phyloP scores from a whole-genome alignment of 2,888 invertebrate genomes.

The Alviniconcha strummeri region DNA sequence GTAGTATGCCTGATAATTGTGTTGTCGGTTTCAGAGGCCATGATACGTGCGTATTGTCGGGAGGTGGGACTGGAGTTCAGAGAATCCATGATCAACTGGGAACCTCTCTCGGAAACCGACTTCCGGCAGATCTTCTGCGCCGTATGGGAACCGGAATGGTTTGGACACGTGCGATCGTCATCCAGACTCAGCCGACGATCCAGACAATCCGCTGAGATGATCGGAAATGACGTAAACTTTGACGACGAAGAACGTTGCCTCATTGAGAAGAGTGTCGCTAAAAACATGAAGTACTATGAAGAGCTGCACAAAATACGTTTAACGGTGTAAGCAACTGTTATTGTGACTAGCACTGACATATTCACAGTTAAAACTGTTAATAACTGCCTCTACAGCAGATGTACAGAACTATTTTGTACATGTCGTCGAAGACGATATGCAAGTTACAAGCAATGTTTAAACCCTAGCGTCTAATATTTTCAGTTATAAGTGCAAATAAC shows the following conservation, averaged over 20 bases:
- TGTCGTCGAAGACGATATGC: no score
- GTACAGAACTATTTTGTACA: no score
- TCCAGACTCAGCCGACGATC: not conserved
- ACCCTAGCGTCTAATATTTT: no score
- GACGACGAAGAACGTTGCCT: not conserved
- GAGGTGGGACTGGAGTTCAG: constrained; percentile 20
- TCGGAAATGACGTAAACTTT: not conserved
- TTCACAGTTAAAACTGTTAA: no score
- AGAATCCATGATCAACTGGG: constrained; percentile 21
- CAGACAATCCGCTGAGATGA: not conserved
- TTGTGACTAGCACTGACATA: not conserved
- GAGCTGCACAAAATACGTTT: not conserved
- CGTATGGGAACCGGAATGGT: constrained; percentile 13
- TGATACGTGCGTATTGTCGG: constrained; percentile 9
- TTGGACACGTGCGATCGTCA: not conserved
- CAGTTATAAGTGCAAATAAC: no score
- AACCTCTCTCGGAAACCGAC: not conserved
- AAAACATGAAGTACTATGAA: constrained; percentile 19
- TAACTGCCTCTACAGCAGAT: no score
- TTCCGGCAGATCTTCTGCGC: not conserved
- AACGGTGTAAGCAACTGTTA: not conserved
- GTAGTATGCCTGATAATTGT: no score
- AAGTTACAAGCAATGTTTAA: no score
- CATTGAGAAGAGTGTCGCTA: not conserved
- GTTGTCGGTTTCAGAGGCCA: not conserved